Evolutionary conservation across 2,113 vertebrate genomes (phyloP).

Genomic region (Toxostoma redivivum): DNA sequence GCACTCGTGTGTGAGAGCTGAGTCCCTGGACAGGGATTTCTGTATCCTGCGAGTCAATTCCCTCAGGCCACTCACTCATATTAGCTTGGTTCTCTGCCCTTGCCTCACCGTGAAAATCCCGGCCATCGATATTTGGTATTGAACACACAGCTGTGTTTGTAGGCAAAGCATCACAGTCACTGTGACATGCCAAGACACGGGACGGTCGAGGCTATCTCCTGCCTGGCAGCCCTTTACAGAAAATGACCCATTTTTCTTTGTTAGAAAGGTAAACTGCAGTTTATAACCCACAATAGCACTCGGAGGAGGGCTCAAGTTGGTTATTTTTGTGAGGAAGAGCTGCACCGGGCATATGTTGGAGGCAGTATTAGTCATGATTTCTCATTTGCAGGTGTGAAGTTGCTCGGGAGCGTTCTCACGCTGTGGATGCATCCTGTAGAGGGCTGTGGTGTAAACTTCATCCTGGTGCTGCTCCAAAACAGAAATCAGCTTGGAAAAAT

Average conservation of each 20-base stretch:
- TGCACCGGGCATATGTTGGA: accelerated
- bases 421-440: background rate
- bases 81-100: background rate
- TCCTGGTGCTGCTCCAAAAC: background rate
- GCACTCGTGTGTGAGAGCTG: accelerated
- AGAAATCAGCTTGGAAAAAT: background rate
- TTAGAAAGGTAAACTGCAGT: background rate
- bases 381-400: background rate
- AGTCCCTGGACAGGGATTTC: background rate
- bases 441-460: background rate
- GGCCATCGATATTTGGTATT: background rate
- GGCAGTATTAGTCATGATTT: background rate
- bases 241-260: background rate
- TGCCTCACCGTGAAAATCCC: background rate
- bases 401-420: background rate
- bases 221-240: background rate
- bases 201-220: accelerated
- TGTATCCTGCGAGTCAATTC: accelerated
- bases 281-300: background rate
- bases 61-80: accelerated
- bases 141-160: accelerated
- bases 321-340: background rate
- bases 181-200: accelerated
- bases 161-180: background rate
- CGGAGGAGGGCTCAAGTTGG: background rate